phyloP scores from a whole-genome alignment of 2,888 invertebrate species.

The Cheilosia impressa region DNA sequence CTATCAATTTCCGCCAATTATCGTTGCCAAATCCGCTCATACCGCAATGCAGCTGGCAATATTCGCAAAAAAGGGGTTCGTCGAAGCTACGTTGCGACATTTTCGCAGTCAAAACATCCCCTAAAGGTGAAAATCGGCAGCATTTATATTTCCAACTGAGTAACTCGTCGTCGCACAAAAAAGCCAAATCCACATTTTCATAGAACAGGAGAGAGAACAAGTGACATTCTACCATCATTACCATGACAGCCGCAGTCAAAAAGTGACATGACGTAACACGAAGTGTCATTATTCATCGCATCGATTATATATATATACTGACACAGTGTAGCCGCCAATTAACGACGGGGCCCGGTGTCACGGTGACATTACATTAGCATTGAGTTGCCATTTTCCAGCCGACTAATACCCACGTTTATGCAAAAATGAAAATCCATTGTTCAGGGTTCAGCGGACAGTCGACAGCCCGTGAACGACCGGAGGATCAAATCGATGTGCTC shows the following conservation, averaged over 20 bases:
- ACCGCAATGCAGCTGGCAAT: constrained; percentile 7
- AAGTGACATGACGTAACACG: constrained; percentile 37
- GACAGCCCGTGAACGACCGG: constrained; percentile 15
- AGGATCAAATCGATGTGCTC: constrained; percentile 15
- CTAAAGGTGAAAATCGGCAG: constrained; percentile 17
- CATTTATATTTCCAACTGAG: constrained; percentile 25
- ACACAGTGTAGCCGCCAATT: constrained; percentile 38
- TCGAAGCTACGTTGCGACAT: constrained; percentile 12
- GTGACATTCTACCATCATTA: constrained; percentile 29
- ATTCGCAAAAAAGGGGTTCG: background rate
- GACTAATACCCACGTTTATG: constrained; percentile 30
- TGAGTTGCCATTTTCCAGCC: constrained; percentile 51
- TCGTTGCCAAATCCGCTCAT: constrained; percentile 48
- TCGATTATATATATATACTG: constrained; percentile 47
- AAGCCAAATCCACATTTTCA: constrained; percentile 7
- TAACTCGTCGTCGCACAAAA: constrained; percentile 6
- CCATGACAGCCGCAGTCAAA: constrained; percentile 48
- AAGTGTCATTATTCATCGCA: constrained; percentile 55
- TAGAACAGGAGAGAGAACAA: constrained; percentile 20
- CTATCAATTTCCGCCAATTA: constrained; percentile 61
- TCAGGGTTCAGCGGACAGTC: constrained; percentile 44
- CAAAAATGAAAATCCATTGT: constrained; percentile 61
- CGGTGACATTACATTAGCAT: constrained; percentile 28
- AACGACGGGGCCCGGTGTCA: constrained; percentile 29
- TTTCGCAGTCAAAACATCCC: constrained; percentile 5